Base-by-base conservation (phyloP, 1,140 invertebrate genomes). In the Brachionus manjavacas region DNA sequence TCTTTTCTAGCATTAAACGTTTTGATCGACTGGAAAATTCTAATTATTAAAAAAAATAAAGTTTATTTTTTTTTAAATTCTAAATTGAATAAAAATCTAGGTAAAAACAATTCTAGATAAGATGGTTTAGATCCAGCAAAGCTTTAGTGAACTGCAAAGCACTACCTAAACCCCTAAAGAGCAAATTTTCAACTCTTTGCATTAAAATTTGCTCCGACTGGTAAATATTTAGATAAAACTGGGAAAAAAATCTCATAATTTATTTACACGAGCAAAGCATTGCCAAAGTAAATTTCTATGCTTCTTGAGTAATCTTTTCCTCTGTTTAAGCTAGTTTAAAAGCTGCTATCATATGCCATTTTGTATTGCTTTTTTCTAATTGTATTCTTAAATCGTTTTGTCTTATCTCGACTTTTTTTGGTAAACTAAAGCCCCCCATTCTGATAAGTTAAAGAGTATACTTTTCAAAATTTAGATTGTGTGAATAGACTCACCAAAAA, bases 381-480 rank as follows among this genome's bases (percentile, higher is more conserved):
- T 20, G 52, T 8, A 60, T 60, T 60, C 52, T 60, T 7, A 55
- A 23, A 60, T 60, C 52, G 3, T 20, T 60, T 20, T 20, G 52
- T 60, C n/a, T 60, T 60, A 60, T 60, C 52, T 60, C n/a, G 20
- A 60, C 52, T 60, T 2, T 8, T 9, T 60, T 60, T 60, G 52
- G 52, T 60, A 60, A 60, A 60, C 52, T 60, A 60, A 60, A 60
- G 25, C 52, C 52, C 52, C 20, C 16, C 52, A 60, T 25, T 25
- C 52, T 60, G 52, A 60, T 60, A 60, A 60, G 52, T 60, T 60
- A 60, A 60, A 60, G 52, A 60, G 52, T 60, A 60, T 60, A 60
- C 6, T 25, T 11, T 60, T 60, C 2, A 20, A 60, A 23, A 8
- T 20, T 25, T 16, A 20, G 12, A 12, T 46, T 60, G n/a, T 60